phyloP scores from a whole-genome alignment of 2,888 invertebrate genomes.

The Podabrus alpinus region DNA sequence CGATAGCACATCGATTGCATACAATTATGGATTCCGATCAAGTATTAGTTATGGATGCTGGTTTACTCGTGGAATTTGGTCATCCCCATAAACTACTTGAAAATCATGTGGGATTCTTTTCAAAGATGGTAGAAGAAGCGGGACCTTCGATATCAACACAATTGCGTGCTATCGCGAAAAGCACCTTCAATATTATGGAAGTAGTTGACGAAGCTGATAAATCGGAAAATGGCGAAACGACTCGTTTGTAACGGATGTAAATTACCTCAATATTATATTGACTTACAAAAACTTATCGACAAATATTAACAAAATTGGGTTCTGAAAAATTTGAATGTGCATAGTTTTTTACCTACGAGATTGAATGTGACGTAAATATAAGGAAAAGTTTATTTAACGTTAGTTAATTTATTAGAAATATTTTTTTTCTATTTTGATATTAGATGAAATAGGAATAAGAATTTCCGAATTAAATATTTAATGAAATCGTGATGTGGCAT shows the following conservation, averaged over 20 bases:
- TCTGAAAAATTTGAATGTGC: background rate
- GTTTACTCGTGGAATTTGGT: conserved; percentile 74
- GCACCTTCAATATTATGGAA: background rate
- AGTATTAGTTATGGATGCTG: conserved; percentile 79
- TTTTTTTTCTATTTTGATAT: background rate
- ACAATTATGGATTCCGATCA: conserved; percentile 84
- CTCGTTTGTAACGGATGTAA: background rate
- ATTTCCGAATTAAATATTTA: background rate
- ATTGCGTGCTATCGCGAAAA: conserved; percentile 38
- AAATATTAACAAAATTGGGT: background rate
- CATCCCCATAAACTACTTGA: conserved; percentile 72
- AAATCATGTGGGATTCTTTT: conserved; percentile 64
- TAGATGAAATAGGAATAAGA: background rate
- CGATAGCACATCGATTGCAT: conserved; percentile 78
- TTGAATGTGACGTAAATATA: background rate
- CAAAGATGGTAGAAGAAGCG: conserved; percentile 69
- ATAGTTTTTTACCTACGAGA: background rate
- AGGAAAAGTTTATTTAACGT: background rate
- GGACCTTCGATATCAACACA: conserved; percentile 53
- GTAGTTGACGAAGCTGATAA: background rate
- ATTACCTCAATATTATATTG: background rate
- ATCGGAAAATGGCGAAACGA: background rate
- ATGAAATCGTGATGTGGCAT: background rate
- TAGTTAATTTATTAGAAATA: background rate
- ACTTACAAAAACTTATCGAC: background rate